Percentiles rank a stretch among this genome's conserved stretches.
phyloP scores from a whole-genome alignment of 2,797 vertebrate species.

The Perodicticus potto region DNA sequence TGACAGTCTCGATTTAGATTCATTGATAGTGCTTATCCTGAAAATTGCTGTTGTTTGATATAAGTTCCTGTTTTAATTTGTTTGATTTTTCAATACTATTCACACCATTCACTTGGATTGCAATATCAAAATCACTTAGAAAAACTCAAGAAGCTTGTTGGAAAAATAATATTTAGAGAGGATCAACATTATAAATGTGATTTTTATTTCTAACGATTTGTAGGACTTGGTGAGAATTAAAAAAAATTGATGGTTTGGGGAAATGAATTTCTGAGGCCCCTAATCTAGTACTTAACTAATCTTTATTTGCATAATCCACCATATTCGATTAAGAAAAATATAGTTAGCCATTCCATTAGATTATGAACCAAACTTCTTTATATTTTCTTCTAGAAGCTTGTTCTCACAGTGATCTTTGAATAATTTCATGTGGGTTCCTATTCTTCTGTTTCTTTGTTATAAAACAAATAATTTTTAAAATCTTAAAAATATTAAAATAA shows the following conservation, averaged over 20 bases:
- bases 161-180: not conserved
- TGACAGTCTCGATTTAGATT: not conserved
- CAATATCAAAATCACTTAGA: not conserved
- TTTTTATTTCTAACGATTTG: not conserved
- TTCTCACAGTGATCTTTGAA: not conserved
- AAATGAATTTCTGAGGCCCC: not conserved
- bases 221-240: too few relatives aligned
- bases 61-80: not conserved
- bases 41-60: not conserved
- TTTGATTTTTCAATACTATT: conserved; percentile 3
- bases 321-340: not conserved
- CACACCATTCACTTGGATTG: not conserved
- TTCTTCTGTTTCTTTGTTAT: not conserved
- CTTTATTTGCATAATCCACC: not conserved
- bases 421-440: not conserved
- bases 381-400: not conserved
- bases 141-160: not conserved
- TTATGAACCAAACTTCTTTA: not conserved
- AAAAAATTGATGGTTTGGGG: too few relatives aligned
- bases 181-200: not conserved
- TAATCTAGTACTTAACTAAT: not conserved
- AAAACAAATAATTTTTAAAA: too few relatives aligned
- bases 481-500: too few relatives aligned
- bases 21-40: not conserved
- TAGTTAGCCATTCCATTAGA: not conserved